Evolutionary conservation across 1,140 invertebrate genomes (phyloP), one percentile per base, ranked within the genome.

Genomic region (Coelopa frigida): DNA sequence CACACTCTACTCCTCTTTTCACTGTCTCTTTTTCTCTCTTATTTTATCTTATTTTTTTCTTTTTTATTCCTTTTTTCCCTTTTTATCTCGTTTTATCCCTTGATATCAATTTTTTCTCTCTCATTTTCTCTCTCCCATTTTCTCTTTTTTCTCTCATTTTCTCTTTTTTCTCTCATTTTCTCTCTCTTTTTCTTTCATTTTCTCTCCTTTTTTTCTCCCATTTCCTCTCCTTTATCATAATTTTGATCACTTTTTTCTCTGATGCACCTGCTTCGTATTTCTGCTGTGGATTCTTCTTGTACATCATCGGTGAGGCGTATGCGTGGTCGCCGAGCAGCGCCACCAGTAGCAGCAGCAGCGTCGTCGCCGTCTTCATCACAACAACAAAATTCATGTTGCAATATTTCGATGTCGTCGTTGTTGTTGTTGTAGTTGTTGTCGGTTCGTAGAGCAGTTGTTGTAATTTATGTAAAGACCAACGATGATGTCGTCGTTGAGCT

Each of bases 221-320:
- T 29, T 29, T 29, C 27, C 27, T 29, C 14, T 29, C 27, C 27
- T 29, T 29, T 12, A 20, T 10, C 12, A 5, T 11, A 29, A 8
- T 14, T 29, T 14, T 14, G 8, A 10, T 29, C 27, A 8, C 14
- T 29, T 29, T 14, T 14, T n/a, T n/a, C 5, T 14, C 7, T 10
- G n/a, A 32, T 23, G 20, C 24, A 68, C 64, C 64, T 38, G 61
- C 53, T 49, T 68, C 64, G 32, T 59, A 68, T 50, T 63, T 65
- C 42, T 68, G 61, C n/a, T 54, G 54, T 6, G 58, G 57, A 54
- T 62, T 68, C n/a, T 59, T 56, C 37, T 65, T 68, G 41, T 68
- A 68, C 20, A 68, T 15, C 64, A 68, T 68, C 24, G 65, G 57
- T 4, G 40, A 20, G 14, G 42, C 44, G 10, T 35, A 15, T 2